phyloP scores from a whole-genome alignment of 64 coral and sea anemone species.

The Hydrozoanthus tunicans region DNA sequence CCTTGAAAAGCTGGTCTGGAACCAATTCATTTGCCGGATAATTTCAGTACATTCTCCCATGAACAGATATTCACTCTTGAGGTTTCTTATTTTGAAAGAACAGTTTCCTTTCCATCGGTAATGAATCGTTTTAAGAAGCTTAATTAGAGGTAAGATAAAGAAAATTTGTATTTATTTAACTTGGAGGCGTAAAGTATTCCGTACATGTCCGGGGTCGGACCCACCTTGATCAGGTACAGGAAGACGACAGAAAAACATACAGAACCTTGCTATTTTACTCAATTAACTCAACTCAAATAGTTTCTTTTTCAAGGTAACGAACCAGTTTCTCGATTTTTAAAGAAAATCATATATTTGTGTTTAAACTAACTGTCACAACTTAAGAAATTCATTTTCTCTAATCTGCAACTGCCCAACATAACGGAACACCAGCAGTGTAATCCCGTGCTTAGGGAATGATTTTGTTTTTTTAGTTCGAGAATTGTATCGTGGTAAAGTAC shows the following conservation, averaged over 20 bases:
- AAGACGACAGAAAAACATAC: neutral
- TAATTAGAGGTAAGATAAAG: neutral
- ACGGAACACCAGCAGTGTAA: neutral
- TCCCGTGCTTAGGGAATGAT: neutral
- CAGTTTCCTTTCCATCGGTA: neutral
- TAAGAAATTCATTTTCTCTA: neutral
- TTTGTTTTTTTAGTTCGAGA: conserved; percentile 23
- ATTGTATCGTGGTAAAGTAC: conserved; percentile 32
- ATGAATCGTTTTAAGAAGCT: neutral
- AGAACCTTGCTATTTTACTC: neutral
- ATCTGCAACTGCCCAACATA: neutral
- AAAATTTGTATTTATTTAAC: conserved; percentile 49
- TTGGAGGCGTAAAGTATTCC: neutral
- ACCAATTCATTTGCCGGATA: neutral
- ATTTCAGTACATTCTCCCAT: neutral
- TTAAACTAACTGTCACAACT: neutral
- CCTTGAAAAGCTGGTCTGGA: neutral
- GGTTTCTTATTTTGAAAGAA: neutral
- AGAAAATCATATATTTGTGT: neutral
- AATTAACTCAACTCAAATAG: neutral
- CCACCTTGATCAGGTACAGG: neutral
- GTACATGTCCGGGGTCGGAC: neutral
- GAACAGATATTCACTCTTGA: neutral
- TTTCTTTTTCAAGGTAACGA: neutral
- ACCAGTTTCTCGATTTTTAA: neutral